phyloP scores from a whole-genome alignment of 2,113 vertebrate genomes.

The Thinocorus orbignyianus region DNA sequence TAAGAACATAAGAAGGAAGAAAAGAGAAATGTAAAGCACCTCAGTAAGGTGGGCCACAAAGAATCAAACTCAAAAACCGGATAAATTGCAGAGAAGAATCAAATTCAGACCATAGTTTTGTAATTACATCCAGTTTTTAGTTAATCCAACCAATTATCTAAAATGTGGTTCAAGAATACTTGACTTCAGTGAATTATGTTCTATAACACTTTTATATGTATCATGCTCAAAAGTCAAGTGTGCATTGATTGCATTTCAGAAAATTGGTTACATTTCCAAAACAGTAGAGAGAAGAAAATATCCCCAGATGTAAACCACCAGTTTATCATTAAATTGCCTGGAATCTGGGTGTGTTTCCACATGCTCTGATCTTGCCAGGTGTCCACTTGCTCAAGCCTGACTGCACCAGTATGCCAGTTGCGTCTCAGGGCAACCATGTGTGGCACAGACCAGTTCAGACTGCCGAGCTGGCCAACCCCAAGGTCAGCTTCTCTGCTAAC shows the following conservation, averaged over 20 bases:
- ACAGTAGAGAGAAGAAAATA: background rate
- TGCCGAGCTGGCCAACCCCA: background rate
- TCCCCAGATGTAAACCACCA: background rate
- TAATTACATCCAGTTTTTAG: slow-evolving; percentile 55
- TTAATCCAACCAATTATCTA: slow-evolving; percentile 62
- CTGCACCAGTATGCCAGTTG: fast-evolving
- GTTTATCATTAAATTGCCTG: background rate
- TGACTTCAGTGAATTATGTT: slow-evolving; percentile 63
- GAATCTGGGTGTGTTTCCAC: background rate
- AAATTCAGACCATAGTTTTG: slow-evolving; percentile 32
- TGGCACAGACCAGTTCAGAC: background rate
- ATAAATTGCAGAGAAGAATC: slow-evolving; percentile 1
- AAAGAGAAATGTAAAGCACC: background rate
- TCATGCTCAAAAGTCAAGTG: slow-evolving; percentile 71
- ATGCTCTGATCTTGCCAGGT: background rate
- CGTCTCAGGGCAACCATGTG: fast-evolving
- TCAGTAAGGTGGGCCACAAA: background rate
- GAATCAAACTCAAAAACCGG: background rate
- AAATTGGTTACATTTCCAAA: slow-evolving; percentile 23
- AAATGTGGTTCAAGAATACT: slow-evolving; percentile 65
- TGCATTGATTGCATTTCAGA: slow-evolving; percentile 54
- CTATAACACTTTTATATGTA: slow-evolving; percentile 41
- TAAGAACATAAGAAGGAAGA: background rate
- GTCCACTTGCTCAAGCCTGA: fast-evolving
- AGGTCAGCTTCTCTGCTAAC: background rate